phyloP scores from a whole-genome alignment of 2,888 invertebrate species.

The Campaea margaritaria region DNA sequence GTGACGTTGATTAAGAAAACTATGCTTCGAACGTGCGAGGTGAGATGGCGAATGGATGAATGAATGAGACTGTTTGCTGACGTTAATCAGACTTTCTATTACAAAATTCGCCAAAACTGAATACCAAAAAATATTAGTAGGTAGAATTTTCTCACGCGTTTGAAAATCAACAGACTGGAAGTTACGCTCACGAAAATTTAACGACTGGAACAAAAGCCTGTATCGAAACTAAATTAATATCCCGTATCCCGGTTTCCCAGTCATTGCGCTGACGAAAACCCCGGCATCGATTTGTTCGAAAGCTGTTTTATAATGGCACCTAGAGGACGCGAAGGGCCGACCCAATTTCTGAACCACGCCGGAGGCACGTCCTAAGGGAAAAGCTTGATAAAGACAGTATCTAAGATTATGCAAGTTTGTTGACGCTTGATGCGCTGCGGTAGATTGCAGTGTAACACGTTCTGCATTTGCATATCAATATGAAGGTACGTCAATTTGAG shows the following conservation, averaged over 20 bases:
- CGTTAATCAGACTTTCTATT: too few species aligned
- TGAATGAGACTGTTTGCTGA: neutral
- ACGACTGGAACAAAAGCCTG: slow-evolving; percentile 4
- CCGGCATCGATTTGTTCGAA: slow-evolving; percentile 59
- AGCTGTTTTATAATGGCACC: slow-evolving; percentile 60
- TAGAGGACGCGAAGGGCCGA: slow-evolving; percentile 60
- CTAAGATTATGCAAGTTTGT: slow-evolving; percentile 1
- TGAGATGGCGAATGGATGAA: neutral
- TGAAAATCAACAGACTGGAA: neutral
- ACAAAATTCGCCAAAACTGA: too few species aligned
- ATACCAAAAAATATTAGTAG: too few species aligned
- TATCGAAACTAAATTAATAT: neutral
- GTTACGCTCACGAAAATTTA: slow-evolving; percentile 1
- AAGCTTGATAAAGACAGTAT: slow-evolving; percentile 14
- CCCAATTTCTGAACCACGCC: slow-evolving; percentile 69
- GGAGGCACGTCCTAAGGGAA: slow-evolving; percentile 68
- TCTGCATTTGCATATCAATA: too few species aligned
- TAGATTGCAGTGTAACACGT: too few species aligned
- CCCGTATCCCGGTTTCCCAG: slow-evolving; percentile 21
- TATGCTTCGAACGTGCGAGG: slow-evolving; percentile 16
- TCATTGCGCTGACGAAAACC: slow-evolving; percentile 44
- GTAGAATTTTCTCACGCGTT: neutral
- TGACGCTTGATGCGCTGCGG: neutral
- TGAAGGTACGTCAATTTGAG: neutral
- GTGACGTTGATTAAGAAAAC: slow-evolving; percentile 65